Evolutionary conservation across 2,888 invertebrate genomes (phyloP).

Genomic region (Amiota mariae): DNA sequence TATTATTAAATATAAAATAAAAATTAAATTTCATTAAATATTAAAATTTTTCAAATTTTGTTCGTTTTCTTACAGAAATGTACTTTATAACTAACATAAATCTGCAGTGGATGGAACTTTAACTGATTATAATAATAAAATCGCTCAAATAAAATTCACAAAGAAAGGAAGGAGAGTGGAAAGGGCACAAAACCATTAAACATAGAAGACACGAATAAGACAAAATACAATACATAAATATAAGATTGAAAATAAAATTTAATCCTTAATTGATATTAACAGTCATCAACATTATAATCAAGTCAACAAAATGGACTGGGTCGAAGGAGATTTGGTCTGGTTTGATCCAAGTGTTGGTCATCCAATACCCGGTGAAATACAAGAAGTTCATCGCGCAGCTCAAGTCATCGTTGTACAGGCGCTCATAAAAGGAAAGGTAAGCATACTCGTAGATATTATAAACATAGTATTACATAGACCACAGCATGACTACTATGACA

Average conservation of each 20-base stretch:
- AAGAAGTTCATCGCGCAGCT: constrained; percentile 91
- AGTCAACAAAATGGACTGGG: constrained; percentile 76
- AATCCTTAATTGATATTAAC: neutral
- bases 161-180: neutral
- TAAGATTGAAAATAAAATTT: neutral
- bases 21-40: too few relatives aligned
- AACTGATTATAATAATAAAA: neutral
- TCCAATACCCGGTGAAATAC: constrained; percentile 91
- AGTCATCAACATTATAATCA: neutral
- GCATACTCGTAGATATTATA: constrained; percentile 40
- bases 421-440: constrained; percentile 89
- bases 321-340: constrained; percentile 92
- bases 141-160: neutral
- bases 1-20: too few relatives aligned
- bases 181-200: too few relatives aligned
- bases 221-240: neutral
- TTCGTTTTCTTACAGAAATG: constrained; percentile 53
- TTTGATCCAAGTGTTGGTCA: constrained; percentile 93
- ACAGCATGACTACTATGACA: too few relatives aligned
- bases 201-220: neutral
- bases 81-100: constrained; percentile 37
- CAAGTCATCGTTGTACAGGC: constrained; percentile 93
- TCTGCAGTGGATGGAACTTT: constrained; percentile 40
- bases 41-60: neutral
- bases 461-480: too few relatives aligned